A percentile compares a stretch with the other conserved stretches of the same genome.
Evolutionary conservation across 2,113 vertebrate species (phyloP).

Genomic region (Lamprologus lemairii): DNA sequence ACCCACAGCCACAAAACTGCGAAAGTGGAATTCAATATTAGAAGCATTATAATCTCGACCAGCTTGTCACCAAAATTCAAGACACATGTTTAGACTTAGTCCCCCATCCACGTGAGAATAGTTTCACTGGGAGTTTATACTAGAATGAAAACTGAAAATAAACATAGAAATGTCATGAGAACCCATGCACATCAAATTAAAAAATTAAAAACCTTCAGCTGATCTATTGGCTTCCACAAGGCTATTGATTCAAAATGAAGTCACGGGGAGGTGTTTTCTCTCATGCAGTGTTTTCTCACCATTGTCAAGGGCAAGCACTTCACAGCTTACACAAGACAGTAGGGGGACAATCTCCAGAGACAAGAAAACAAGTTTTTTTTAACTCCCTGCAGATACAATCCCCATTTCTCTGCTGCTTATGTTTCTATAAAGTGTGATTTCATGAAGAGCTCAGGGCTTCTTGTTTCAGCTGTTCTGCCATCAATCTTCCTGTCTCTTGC

Average conservation of each 20-base stretch:
- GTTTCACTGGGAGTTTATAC: background rate
- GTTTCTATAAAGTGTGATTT: background rate
- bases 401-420: background rate
- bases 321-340: background rate
- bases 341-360: background rate
- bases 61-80: constrained; percentile 2
- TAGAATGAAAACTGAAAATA: background rate
- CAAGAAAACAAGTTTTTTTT: background rate
- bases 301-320: constrained; percentile 5
- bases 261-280: background rate
- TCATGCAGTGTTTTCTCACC: constrained; percentile 10
- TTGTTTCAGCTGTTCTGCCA: background rate
- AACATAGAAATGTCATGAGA: background rate
- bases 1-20: constrained; percentile 6
- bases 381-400: background rate
- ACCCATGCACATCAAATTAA: background rate
- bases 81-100: background rate
- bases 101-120: background rate
- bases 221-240: background rate
- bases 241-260: constrained; percentile 27
- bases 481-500: background rate
- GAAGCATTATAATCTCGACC: background rate
- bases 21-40: constrained; percentile 24
- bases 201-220: background rate
- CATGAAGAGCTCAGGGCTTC: background rate